phyloP scores from a whole-genome alignment of 2,888 invertebrate genomes.

The Chrysopilus asiliformis region DNA sequence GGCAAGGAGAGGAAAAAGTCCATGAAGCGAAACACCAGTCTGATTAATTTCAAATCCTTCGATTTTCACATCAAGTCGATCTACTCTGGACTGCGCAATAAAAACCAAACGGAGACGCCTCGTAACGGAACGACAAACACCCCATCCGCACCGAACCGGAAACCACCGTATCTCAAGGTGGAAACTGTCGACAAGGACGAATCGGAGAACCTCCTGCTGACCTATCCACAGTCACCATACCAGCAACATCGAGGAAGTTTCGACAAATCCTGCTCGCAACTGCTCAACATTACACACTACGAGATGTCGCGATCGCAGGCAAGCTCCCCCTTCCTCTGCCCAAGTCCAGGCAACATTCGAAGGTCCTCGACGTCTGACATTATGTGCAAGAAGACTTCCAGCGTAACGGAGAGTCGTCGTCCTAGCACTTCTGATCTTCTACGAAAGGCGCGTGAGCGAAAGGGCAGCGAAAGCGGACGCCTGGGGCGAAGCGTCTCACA shows the following conservation, averaged over 20 bases:
- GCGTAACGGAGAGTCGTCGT: conserved; percentile 24
- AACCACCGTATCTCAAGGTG: conserved; percentile 30
- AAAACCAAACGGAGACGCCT: conserved; percentile 13
- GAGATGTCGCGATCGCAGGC: conserved; percentile 23
- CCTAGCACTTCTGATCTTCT: conserved; percentile 34
- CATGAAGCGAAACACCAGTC: conserved; percentile 18
- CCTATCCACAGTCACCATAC: conserved; percentile 29
- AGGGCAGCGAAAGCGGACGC: conserved; percentile 32
- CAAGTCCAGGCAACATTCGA: conserved; percentile 27
- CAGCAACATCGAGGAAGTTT: conserved; percentile 27
- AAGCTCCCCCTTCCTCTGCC: conserved; percentile 30
- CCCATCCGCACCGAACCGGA: conserved; percentile 16
- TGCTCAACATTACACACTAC: conserved; percentile 23
- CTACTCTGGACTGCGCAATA: conserved; percentile 29
- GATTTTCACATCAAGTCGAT: conserved; percentile 35
- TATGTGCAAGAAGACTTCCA: conserved; percentile 19
- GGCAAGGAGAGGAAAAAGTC: conserved; percentile 9
- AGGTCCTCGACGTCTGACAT: conserved; percentile 37
- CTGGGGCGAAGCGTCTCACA: conserved; percentile 33
- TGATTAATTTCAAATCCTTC: conserved; percentile 34
- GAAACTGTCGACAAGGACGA: conserved; percentile 31
- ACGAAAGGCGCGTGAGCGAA: conserved; percentile 31
- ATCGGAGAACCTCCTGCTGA: conserved; percentile 26
- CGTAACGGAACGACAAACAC: conserved; percentile 2
- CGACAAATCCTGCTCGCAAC: conserved; percentile 23